Evolutionary conservation across 2,888 invertebrate genomes (phyloP).

Genomic region (Eupithecia exiguata): DNA sequence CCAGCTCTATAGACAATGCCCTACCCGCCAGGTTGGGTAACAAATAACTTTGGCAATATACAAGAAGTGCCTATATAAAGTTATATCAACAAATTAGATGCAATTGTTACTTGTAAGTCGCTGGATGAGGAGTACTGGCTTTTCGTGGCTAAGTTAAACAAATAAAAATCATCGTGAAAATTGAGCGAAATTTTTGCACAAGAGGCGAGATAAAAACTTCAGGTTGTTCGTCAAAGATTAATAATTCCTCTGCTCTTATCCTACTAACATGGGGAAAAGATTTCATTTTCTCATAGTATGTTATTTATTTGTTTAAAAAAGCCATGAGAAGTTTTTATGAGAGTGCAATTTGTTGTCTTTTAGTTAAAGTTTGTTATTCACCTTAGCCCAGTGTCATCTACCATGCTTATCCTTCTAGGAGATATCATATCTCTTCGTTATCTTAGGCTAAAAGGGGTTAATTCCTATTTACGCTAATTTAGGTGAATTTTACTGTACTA

Average conservation of each 20-base stretch:
- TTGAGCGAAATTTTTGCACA: neutral
- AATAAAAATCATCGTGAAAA: neutral
- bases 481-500: neutral
- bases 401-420: neutral
- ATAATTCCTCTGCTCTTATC: too few species aligned
- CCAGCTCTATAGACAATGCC: neutral
- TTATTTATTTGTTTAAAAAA: neutral
- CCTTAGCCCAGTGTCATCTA: slow-evolving; percentile 25
- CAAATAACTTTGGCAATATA: slow-evolving; percentile 43
- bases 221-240: neutral
- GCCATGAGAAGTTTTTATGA: neutral
- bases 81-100: slow-evolving; percentile 36
- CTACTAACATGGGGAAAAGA: neutral
- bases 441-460: neutral
- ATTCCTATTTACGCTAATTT: neutral
- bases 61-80: slow-evolving; percentile 41
- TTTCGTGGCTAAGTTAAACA: neutral
- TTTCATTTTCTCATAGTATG: neutral
- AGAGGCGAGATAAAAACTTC: neutral
- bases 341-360: slow-evolving; percentile 30
- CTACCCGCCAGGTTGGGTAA: slow-evolving; percentile 7
- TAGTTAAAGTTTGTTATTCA: slow-evolving; percentile 23
- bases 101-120: slow-evolving; percentile 26
- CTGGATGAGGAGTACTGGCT: neutral
- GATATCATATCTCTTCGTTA: neutral